phyloP scores from a whole-genome alignment of 2,113 vertebrate genomes.

The Empidonax traillii region DNA sequence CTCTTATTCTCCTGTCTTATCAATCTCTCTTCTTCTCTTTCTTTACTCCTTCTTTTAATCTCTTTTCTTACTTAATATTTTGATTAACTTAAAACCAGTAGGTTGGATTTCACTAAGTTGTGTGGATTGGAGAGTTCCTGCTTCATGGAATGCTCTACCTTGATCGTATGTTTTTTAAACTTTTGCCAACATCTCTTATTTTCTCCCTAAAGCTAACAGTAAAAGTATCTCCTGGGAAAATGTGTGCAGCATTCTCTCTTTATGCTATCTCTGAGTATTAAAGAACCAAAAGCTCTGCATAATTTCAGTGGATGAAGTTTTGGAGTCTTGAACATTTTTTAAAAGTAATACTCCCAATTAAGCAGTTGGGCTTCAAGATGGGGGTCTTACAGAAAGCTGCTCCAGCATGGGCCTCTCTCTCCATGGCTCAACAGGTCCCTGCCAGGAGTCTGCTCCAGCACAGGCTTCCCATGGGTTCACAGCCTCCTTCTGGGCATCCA shows the following conservation, averaged over 20 bases:
- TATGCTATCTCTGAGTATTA: not conserved
- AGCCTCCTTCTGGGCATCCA: not conserved
- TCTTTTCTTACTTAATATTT: not conserved
- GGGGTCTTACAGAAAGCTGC: not conserved
- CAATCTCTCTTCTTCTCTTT: not conserved
- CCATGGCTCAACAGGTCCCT: not conserved
- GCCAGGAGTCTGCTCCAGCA: not conserved
- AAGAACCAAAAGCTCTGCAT: not conserved
- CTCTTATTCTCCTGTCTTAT: not conserved
- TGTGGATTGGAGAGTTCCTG: not conserved
- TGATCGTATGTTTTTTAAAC: not conserved
- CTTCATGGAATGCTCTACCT: not conserved
- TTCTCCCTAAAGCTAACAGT: not conserved
- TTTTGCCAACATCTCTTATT: not conserved
- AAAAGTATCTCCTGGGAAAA: not conserved
- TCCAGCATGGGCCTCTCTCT: not conserved
- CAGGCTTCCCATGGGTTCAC: not conserved
- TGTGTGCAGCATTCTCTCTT: not conserved
- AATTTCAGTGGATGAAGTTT: not conserved
- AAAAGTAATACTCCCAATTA: not conserved
- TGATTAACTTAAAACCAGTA: not conserved
- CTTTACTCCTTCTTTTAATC: not conserved
- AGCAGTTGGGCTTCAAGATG: not conserved
- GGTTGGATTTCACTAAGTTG: not conserved
- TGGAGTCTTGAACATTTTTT: not conserved